Base-by-base conservation (phyloP, 2,113 vertebrate species). In the Daphoenositta chrysoptera region DNA sequence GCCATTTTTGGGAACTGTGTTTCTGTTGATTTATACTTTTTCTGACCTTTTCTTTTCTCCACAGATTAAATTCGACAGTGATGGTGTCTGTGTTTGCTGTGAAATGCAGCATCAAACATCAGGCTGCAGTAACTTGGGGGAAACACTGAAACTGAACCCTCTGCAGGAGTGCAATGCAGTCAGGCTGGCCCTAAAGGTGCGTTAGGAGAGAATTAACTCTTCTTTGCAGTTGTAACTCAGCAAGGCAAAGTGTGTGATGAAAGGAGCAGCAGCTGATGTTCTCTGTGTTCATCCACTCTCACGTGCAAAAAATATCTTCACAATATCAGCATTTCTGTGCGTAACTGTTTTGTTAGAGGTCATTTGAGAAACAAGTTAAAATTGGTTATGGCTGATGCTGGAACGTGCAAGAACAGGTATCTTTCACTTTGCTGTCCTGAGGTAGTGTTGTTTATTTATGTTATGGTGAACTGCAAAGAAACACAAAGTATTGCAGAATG, bases 21-120 rank as follows among this genome's bases (percentile, higher is more conserved):
- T 83, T 89, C 53, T 94, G 44, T 95, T 56, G 20, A 81, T 85
- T 86, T 73, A 31, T 84, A 44, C 47, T 90, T 79, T 71, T 33
- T 45, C 75, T 97, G 75, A 84, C 72, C 53, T 61, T 93, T 87
- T 79, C 77, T 87, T 61, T 68, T 10, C 94, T 93, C 92, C 47
- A 17, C 93, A 99, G 98, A 98, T 99, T 63, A 99, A 98, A 96
- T 99, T 99, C 22, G 99, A 99, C 98, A 99, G 99, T 18, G 99
- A 99, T 66, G 99, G 99, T 69, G 99, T 99, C 95, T 99, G 99
- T 84, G 99, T 99, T 53, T 99, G 99, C 98, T 99, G 99, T 53
- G 99, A 99, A 95, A 98, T 98, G 47, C 99, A 99, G 95, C 99
- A 99, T 91, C 99, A 98, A 96, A 98, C 98, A 28, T 98, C 99